A percentile compares a stretch with the other conserved stretches of the same genome.
Evolutionary conservation across 2,797 vertebrate genomes (phyloP).

Genomic region (Eulemur coronatus): DNA sequence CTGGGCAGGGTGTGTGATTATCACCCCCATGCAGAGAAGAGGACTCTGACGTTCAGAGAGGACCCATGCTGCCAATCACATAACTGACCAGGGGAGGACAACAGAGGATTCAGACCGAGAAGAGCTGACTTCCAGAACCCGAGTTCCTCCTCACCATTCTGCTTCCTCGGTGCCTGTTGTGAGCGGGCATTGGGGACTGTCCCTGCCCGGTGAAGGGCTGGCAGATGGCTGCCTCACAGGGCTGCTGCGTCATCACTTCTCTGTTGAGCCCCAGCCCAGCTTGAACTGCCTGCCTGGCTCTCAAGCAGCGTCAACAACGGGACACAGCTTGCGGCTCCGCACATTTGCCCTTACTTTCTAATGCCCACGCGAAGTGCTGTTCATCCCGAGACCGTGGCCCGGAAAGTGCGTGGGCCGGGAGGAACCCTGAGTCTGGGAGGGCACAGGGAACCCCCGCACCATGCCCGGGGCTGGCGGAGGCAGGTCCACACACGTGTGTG

Average conservation of each 20-base stretch:
- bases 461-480: neutral
- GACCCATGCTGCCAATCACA: neutral
- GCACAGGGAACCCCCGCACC: neutral
- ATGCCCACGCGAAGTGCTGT: conserved; percentile 55
- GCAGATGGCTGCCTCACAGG: conserved; percentile 15
- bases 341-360: conserved; percentile 64
- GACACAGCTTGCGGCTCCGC: conserved; percentile 65
- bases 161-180: neutral
- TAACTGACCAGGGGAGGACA: neutral
- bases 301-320: conserved; percentile 56
- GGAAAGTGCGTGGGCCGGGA: neutral
- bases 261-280: neutral
- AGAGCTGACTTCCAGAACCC: neutral
- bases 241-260: neutral
- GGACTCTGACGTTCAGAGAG: neutral
- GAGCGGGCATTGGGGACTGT: neutral
- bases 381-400: conserved; percentile 36
- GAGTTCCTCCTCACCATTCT: neutral
- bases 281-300: conserved; percentile 30
- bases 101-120: neutral
- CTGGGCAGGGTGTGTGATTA: neutral
- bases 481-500: neutral
- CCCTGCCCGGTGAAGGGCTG: neutral
- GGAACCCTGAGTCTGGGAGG: neutral
- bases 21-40: neutral